Conservation (phyloP, 30 jellyfish, hydroid and myxozoan genomes). For the Cassiopea xamachana region DNA sequence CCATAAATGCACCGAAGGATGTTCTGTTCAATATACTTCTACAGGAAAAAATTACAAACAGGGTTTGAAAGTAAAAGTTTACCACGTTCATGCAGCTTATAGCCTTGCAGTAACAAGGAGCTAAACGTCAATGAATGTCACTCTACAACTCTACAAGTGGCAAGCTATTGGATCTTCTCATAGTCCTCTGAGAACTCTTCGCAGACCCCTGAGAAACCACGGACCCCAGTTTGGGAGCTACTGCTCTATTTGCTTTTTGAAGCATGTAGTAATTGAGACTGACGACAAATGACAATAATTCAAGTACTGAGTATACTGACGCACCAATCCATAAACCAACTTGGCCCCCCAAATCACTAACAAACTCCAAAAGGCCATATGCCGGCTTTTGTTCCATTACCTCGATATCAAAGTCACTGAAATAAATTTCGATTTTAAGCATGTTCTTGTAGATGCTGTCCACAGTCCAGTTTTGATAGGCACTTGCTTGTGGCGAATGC, state of each 20-base stretch:
- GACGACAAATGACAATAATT: background rate
- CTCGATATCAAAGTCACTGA: background rate
- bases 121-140: too few relatives aligned
- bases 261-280: background rate
- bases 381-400: conserved; percentile 1
- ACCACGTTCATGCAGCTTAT: too few relatives aligned
- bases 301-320: background rate
- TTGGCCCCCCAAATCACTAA: background rate
- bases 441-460: background rate
- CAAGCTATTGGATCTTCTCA: too few relatives aligned
- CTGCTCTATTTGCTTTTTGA: background rate
- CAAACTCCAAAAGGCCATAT: background rate
- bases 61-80: too few relatives aligned
- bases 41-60: too few relatives aligned
- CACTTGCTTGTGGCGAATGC: background rate
- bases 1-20: too few relatives aligned
- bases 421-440: background rate
- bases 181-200: too few relatives aligned
- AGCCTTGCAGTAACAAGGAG: too few relatives aligned
- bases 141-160: too few relatives aligned
- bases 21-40: too few relatives aligned
- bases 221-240: too few relatives aligned
- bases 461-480: background rate
- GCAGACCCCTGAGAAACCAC: too few relatives aligned
- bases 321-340: background rate